Evolutionary conservation across 2,797 vertebrate genomes (phyloP), one percentile per base, ranked within the genome.

Genomic region (Choloepus didactylus): DNA sequence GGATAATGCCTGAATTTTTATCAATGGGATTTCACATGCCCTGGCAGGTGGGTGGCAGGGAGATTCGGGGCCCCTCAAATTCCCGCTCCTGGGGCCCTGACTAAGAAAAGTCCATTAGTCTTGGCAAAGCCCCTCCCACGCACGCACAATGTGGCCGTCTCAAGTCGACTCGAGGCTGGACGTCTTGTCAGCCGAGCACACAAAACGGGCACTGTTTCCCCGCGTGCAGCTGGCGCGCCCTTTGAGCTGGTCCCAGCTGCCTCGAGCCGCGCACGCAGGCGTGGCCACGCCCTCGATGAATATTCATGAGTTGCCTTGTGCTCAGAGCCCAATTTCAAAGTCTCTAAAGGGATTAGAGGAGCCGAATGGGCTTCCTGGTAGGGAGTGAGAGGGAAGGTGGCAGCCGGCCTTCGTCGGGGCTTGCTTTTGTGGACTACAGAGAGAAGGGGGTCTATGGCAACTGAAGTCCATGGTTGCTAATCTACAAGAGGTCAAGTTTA

Each of bases 161-260:
- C 54, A 31, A 79, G 75, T 49, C 12, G 56, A 60, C 85, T 59
- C 0, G 2, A 21, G 41, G 60, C 82, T 86, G 81, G 72, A 83
- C 83, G 25, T 35, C 70, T 21, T 44, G 82, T 94, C 79, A 23
- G 49, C 59, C 1, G 3, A 35, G 67, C 56, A 44, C 89, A 96
- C 92, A 96, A 91, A 96, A 91, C n/a, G 64, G 86, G 92, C 83
- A 79, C 89, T 95, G 86, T 92, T 95, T 87, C 38, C 64, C 67
- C 8, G 62, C 29, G 6, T 11, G 84, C 95, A 91, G 96, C 95
- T 96, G 94, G 96, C 18, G 76, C 19, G 60, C 35, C 76, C 85
- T 93, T 93, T 94, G 92, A 77, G 79, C 51, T 0, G 31, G 70
- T 95, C 67, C 49, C 84, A 88, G 92, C 87, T 77, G 93, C 94